Conservation (phyloP, 1,140 invertebrate genomes). For the Atta texana region DNA sequence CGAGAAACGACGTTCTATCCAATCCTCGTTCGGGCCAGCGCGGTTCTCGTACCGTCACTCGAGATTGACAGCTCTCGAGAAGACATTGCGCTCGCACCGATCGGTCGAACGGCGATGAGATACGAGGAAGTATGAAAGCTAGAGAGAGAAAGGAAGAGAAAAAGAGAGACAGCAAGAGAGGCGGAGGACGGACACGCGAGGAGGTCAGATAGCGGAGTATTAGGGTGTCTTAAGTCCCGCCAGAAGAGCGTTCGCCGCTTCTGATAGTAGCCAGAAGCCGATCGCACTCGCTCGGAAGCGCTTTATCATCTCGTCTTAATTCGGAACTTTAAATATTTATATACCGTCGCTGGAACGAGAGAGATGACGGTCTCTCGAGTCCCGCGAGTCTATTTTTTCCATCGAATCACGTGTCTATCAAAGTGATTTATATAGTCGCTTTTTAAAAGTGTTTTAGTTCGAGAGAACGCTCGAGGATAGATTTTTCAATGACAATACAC, state of each 20-base stretch:
- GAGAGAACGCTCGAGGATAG: background rate
- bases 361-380: slow-evolving; percentile 76
- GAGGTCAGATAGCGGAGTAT: slow-evolving; percentile 70
- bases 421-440: slow-evolving; percentile 75
- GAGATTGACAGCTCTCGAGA: slow-evolving; percentile 83
- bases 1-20: slow-evolving; percentile 71
- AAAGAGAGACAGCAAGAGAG: background rate
- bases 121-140: background rate
- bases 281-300: slow-evolving; percentile 76
- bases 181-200: slow-evolving; percentile 15
- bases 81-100: slow-evolving; percentile 72
- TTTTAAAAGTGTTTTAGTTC: slow-evolving; percentile 62
- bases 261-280: slow-evolving; percentile 81
- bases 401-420: slow-evolving; percentile 47
- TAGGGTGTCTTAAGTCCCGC: slow-evolving; percentile 63
- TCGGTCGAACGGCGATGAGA: slow-evolving; percentile 34
- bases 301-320: slow-evolving; percentile 83
- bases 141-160: background rate
- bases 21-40: slow-evolving; percentile 68
- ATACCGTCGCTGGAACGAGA: slow-evolving; percentile 76
- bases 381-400: slow-evolving; percentile 77
- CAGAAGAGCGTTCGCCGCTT: slow-evolving; percentile 64
- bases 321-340: slow-evolving; percentile 84
- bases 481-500: background rate
- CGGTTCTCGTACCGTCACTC: slow-evolving; percentile 68